These are phyloP conservation scores for Apomyelois bistriatella DNA, from an alignment of 2,888 invertebrate genomes.

Conservation along the genomic window DNA sequence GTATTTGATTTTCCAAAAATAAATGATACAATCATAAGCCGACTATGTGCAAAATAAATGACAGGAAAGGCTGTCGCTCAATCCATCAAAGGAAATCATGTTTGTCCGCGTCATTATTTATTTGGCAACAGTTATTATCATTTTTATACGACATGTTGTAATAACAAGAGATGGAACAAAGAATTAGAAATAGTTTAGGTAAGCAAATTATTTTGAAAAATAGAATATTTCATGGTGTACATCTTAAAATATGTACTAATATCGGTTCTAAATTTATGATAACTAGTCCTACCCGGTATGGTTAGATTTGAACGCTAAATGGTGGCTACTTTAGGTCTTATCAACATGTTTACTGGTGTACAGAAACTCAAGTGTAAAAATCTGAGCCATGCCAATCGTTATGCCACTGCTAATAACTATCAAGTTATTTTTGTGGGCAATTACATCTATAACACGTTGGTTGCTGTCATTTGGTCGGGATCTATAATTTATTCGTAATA, in stretches of 20 bases:
- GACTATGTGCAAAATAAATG: slow-evolving; percentile 25
- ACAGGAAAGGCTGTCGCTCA: slow-evolving; percentile 31
- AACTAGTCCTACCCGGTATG: no score
- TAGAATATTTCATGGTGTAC: no score
- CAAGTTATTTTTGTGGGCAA: slow-evolving; percentile 37
- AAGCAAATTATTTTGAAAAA: no score
- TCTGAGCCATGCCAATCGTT: no score
- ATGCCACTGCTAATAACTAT: no score
- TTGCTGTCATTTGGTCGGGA: slow-evolving; percentile 58
- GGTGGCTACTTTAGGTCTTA: no score
- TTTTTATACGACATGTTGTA: slow-evolving; percentile 38
- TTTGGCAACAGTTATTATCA: slow-evolving; percentile 67
- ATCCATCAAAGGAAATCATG: slow-evolving; percentile 65
- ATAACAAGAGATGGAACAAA: slow-evolving; percentile 26
- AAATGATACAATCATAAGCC: not conserved
- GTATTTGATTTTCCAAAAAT: not conserved
- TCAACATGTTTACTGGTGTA: no score
- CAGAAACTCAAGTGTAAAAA: not conserved
- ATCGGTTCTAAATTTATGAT: no score
- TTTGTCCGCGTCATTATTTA: slow-evolving; percentile 55
- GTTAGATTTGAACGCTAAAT: no score
- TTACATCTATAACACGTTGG: slow-evolving; percentile 56
- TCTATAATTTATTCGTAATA: slow-evolving; percentile 65
- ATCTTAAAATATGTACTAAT: no score
- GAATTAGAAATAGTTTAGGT: not conserved